phyloP scores from a whole-genome alignment of 2,113 vertebrate species.

The Lampris megalopsis region DNA sequence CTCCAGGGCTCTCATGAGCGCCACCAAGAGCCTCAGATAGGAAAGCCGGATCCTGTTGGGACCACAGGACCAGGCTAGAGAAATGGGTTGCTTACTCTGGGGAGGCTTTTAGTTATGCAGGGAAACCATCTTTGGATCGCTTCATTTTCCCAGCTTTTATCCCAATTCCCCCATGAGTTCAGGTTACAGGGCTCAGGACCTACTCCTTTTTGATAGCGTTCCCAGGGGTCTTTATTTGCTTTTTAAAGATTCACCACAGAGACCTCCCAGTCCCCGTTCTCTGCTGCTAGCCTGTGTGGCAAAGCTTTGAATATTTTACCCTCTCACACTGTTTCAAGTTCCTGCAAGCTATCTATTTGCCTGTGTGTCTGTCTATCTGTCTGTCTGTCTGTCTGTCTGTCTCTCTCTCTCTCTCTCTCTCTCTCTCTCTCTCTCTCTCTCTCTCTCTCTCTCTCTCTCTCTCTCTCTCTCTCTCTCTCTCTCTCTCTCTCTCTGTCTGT shows the following conservation, averaged over 20 bases:
- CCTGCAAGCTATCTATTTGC: background rate
- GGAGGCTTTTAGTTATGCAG: constrained; percentile 33
- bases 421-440: no score
- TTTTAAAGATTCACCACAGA: constrained; percentile 38
- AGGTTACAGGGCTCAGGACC: constrained; percentile 56
- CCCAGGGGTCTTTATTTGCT: constrained; percentile 9
- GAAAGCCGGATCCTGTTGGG: constrained; percentile 3
- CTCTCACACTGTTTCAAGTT: background rate
- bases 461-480: no score
- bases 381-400: no score
- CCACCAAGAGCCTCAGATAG: background rate
- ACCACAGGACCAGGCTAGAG: background rate
- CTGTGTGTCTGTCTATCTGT: no score
- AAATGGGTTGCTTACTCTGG: constrained; percentile 43
- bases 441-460: no score
- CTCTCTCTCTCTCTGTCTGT: no score
- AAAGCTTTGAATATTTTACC: constrained; percentile 9
- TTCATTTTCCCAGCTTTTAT: constrained; percentile 71
- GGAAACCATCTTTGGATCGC: constrained; percentile 40
- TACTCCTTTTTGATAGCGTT: constrained; percentile 41
- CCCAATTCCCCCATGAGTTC: constrained; percentile 46
- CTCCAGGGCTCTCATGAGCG: background rate
- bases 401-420: no score
- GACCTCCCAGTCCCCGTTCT: background rate
- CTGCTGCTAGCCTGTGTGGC: constrained; percentile 5